Base-by-base conservation (phyloP, 1,140 invertebrate genomes). In the Hormaphis cornu region DNA sequence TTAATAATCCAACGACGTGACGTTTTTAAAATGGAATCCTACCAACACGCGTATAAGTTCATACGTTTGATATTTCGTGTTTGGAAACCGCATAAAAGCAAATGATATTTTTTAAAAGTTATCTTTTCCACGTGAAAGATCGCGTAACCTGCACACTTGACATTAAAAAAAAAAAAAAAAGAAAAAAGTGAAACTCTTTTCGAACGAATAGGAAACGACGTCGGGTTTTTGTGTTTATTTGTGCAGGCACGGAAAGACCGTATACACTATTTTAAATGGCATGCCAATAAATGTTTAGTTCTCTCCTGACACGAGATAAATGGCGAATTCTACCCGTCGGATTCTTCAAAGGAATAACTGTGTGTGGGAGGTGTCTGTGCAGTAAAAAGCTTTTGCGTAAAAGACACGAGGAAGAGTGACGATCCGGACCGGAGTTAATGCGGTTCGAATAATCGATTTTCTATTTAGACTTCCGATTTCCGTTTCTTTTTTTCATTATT, bases 221-320 rank as follows among this genome's bases (percentile, higher is more conserved):
- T 44, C 20, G 24, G 40, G 44, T 44, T 59, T 33, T 44, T 61
- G 40, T 44, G n/a, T 61, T 44, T 61, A 30, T 63, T 63, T 63
- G 18, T 30, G 18, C 28, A 24, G 58, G 26, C 35, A 58, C 3
- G 28, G 9, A 28, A 9, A 16, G n/a, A 44, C 58, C 22, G 30
- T 18, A 7, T 8, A 14, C 37, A 44, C 40, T 63, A 46, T 46
- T 63, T 63, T 63, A 63, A 63, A 63, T 44, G 26, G n/a, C 24
- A 46, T 46, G 40, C 42, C 40, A 63, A 63, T 63, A 63, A 63
- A 63, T 30, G 58, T 63, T 63, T n/a, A 30, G 18, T 44, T 28
- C 24, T 28, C n/a, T n/a, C n/a, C n/a, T 63, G 40, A 46, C 26
- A 63, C 12, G 42, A 46, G 58, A 63, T 63, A 46, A 63, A 63